A percentile compares a stretch with the other conserved stretches of the same genome.
Conservation (phyloP, 2,113 vertebrate genomes). For the Lutjanus erythropterus region DNA sequence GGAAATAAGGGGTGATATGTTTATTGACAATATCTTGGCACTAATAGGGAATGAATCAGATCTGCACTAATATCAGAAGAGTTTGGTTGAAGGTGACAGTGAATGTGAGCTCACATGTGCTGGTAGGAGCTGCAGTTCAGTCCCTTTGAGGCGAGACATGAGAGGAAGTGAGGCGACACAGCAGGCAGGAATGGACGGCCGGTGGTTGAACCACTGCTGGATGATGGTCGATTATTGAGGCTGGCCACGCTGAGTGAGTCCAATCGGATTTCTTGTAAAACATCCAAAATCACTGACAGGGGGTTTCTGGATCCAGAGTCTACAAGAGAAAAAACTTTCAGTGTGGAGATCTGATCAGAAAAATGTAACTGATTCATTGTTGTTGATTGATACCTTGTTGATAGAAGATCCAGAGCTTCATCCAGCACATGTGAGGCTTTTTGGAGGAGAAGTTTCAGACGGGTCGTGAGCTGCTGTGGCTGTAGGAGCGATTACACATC, state of each 20-base stretch:
- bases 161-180: constrained; percentile 75
- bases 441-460: constrained; percentile 76
- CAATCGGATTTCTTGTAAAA: constrained; percentile 74
- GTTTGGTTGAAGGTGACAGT: too few species aligned
- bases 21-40: background rate
- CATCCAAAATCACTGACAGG: constrained; percentile 67
- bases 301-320: constrained; percentile 55
- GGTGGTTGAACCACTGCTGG: constrained; percentile 75
- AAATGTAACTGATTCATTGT: rapidly evolving
- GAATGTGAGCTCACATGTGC: constrained; percentile 65
- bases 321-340: constrained; percentile 9
- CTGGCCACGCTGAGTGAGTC: constrained; percentile 36
- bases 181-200: constrained; percentile 73
- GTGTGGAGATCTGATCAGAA: background rate
- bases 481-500: constrained; percentile 46
- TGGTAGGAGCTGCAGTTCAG: constrained; percentile 79
- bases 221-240: constrained; percentile 55
- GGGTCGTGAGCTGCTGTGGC: constrained; percentile 43
- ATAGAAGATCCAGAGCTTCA: constrained; percentile 67
- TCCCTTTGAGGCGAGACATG: constrained; percentile 51
- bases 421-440: constrained; percentile 69
- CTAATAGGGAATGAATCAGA: too few species aligned
- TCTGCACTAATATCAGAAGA: too few species aligned
- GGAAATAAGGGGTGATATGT: rapidly evolving
- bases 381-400: constrained; percentile 64